Evolutionary conservation across 2,113 vertebrate genomes (phyloP), one percentile per base, ranked within the genome.

Genomic region (Rhizomys pruinosus): DNA sequence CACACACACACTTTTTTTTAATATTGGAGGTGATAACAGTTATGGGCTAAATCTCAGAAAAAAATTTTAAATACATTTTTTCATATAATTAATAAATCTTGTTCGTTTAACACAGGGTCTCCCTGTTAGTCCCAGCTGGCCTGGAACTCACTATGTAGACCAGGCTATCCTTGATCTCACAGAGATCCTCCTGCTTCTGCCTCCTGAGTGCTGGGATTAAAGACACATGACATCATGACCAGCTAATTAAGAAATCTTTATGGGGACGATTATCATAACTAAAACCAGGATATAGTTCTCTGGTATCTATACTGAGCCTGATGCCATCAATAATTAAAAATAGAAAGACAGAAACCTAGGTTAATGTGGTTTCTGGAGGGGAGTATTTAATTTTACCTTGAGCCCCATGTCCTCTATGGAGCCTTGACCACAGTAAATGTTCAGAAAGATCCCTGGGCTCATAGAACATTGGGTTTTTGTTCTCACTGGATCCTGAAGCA

Each of bases 261-360:
- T 42, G 61, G 44, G 37, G 87, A 68, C 57, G 47, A 52, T 52
- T 52, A 52, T 52, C 34, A 55, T 52, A 66, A 42, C 37, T 63
- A 47, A 86, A 71, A 42, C 57, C 64, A 69, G 71, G 74, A 72
- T 25, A 52, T 29, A 47, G 59, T 44, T 94, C 32, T 91, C 79
- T 68, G 82, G 71, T n/a, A 81, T 44, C 81, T 86, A 17, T 52
- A 85, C 25, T 57, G 57, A 95, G n/a, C n/a, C n/a, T 44, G 0
- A 25, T 42, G 22, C 59, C 44, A 87, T 96, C 69, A 95, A 95
- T 93, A 95, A 96, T 93, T 96, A 59, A 95, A n/a, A 72, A 84
- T 25, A 68, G 82, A 91, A n/a, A n/a, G n/a, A 27, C 8, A 55
- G 79, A 94, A 91, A 68, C 37, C 19, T 52, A 23, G 42, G 80